Base-by-base conservation (phyloP, 1,140 invertebrate genomes). In the Ceratosolen solmsi region DNA sequence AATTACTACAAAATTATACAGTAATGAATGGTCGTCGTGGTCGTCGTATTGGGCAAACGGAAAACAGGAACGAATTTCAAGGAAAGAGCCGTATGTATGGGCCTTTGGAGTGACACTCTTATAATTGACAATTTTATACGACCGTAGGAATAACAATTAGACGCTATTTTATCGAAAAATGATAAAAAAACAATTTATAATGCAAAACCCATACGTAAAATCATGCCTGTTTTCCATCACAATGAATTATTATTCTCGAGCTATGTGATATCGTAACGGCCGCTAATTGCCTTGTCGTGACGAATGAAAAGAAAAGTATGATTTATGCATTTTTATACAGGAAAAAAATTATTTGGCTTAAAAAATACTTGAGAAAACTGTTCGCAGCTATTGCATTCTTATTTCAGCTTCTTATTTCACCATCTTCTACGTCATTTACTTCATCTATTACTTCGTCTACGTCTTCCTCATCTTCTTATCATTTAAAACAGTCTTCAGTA, bases 341-440 rank as follows among this genome's bases (percentile, higher is more conserved):
- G 82, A 83, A 83, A 83, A 83, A 83, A 83, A 83, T 83, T 83
- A 83, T 83, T 83, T 83, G 82, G 82, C 82, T 79, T 83, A 79
- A 83, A 82, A 83, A 83, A 83, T 83, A 83, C 82, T 79, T 75
- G 82, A 79, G 58, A 79, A 83, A 83, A 83, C 82, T 83, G 82
- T 83, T 83, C 27, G 77, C 49, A 73, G 17, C 71, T 63, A 74
- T 74, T 79, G 76, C 76, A 74, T 79, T 79, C 76, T 79, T 79
- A 79, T 79, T 56, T n/a, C n/a, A n/a, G n/a, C n/a, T n/a, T n/a
- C n/a, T n/a, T n/a, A n/a, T n/a, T n/a, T n/a, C n/a, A n/a, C n/a
- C n/a, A n/a, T n/a, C n/a, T n/a, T n/a, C n/a, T n/a, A n/a, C n/a
- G n/a, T n/a, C n/a, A n/a, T n/a, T n/a, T n/a, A n/a, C n/a, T n/a